A percentile compares a stretch with the other conserved stretches of the same genome.
Evolutionary conservation across 2,888 invertebrate species (phyloP).

Genomic region (Macrostomum cliftonense): DNA sequence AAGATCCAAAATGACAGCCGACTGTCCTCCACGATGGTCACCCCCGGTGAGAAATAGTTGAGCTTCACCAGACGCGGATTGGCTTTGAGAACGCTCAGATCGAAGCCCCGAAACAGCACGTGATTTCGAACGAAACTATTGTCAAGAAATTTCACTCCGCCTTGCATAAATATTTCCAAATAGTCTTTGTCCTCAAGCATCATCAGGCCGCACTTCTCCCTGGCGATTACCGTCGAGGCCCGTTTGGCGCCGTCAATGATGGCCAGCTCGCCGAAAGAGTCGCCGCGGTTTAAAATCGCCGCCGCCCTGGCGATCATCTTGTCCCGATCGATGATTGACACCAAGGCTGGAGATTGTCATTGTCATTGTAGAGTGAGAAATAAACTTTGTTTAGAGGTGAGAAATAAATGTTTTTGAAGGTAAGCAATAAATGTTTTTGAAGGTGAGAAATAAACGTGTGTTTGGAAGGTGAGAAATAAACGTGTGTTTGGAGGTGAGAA

Average conservation of each 20-base stretch:
- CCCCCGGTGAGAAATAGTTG: neutral
- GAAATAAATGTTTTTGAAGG: no score
- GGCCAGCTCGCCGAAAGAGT: slow-evolving; percentile 1
- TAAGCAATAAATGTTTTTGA: no score
- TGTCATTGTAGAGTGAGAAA: neutral
- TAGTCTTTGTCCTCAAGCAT: neutral
- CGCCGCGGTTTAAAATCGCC: neutral
- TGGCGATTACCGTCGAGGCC: neutral
- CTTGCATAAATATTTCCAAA: neutral
- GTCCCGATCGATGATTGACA: neutral
- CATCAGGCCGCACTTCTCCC: neutral
- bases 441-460: no score
- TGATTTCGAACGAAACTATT: no score
- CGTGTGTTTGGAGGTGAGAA: no score
- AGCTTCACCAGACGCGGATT: neutral
- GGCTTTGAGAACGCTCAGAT: no score
- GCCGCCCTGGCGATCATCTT: neutral
- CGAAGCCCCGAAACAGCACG: no score
- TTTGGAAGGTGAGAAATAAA: no score
- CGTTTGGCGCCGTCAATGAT: neutral
- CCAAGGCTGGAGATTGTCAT: neutral
- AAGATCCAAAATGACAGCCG: neutral
- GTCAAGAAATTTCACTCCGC: neutral
- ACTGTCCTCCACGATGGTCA: no score
- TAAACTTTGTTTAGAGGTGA: no score